Evolutionary conservation across 2,113 vertebrate genomes (phyloP).

Genomic region (Ctenodactylus gundi): DNA sequence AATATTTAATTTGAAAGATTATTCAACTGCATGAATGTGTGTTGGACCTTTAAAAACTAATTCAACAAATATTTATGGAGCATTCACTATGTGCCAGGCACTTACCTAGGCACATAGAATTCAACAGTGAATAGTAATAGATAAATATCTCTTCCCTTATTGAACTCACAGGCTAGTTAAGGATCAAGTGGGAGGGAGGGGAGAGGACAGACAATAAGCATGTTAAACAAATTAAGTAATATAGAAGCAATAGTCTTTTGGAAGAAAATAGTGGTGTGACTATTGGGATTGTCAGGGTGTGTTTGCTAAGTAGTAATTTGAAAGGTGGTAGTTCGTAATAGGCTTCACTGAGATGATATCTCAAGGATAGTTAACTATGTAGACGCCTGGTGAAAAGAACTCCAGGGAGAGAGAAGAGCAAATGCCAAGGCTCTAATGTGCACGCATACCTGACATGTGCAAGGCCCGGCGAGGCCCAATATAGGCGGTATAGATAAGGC

Average conservation of each 20-base stretch:
- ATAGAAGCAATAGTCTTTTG: neutral
- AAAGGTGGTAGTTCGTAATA: neutral
- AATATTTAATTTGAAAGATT: neutral
- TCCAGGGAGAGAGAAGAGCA: neutral
- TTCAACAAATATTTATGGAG: neutral
- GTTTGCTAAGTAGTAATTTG: neutral
- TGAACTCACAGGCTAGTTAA: neutral
- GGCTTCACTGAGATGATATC: neutral
- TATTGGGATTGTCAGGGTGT: neutral
- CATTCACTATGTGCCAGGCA: neutral
- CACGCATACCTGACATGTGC: neutral
- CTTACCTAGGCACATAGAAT: neutral
- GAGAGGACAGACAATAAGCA: neutral
- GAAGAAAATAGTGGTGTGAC: neutral
- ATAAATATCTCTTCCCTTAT: neutral
- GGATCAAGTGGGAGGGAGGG: neutral
- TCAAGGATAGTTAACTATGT: neutral
- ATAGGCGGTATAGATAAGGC: neutral
- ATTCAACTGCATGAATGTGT: neutral
- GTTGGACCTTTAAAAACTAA: neutral
- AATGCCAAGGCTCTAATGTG: neutral
- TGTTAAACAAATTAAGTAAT: neutral
- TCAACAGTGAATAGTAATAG: neutral
- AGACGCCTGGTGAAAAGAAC: neutral
- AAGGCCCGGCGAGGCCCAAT: neutral